Evolutionary conservation across 2,113 vertebrate genomes (phyloP), one percentile per base, ranked within the genome.

Genomic region (Istiophorus platypterus): DNA sequence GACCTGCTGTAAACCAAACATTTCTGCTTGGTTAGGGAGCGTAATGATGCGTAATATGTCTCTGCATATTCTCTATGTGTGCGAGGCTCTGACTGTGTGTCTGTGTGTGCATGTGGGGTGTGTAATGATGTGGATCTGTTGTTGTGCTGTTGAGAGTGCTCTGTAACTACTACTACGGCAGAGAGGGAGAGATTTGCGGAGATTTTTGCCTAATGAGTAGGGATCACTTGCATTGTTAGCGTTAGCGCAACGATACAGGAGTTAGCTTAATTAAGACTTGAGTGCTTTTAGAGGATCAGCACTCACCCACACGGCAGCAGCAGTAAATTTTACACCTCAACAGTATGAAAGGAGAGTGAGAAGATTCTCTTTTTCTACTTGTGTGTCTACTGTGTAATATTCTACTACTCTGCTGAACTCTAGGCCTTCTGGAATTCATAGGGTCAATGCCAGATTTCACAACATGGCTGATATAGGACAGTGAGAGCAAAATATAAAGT

Each of bases 201-300:
- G 69, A 78, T 45, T 78, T 91, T 90, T 90, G 69, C 83, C 85
- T 90, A 91, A 93, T 92, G 90, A 92, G 88, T 71, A 84, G 77
- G 62, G 82, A 91, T 92, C 85, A 87, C 82, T 88, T 82, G 82
- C 82, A 82, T 88, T 79, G 87, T 91, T 93, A 88, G 81, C 62
- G 26, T 89, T 88, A 89, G 87, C 82, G 85, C 85, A 81, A 90
- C 86, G 80, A 82, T 86, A 82, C 63, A 74, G 47, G 81, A 73
- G 72, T 84, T 90, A 37, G 85, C 76, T 92, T 89, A 90, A 92
- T 93, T 92, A 92, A 88, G 76, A 82, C 76, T 66, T 45, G 66
- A 77, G 68, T 54, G 85, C 83, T 90, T 84, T 88, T 77, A 77
- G 63, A 72, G 78, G 83, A 86, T 89, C 88, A 88, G 72, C 84